Evolutionary conservation across 2,113 vertebrate genomes (phyloP), one percentile per base, ranked within the genome.

Genomic region (Piaya cayana): DNA sequence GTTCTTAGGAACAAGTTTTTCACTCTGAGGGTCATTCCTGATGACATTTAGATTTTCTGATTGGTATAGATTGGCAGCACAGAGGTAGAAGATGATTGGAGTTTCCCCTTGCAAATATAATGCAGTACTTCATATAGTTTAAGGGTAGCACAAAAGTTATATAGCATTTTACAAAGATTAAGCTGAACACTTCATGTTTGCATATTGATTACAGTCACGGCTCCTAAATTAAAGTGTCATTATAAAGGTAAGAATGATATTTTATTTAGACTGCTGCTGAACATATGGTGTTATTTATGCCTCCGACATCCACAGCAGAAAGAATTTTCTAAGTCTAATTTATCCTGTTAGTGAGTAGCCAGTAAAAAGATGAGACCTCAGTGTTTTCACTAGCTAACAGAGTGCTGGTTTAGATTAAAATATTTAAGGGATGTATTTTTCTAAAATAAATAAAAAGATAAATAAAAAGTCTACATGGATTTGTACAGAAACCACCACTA

Each of bases 1-100:
- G 97, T 96, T 98, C 94, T 94, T 95, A 97, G 82, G 95, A 97
- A 94, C 84, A 96, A 96, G 94, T 96, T 96, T 97, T 97, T 98
- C 91, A 90, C 84, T 95, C 90, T 70, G 56, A 94, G 87, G 96
- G 96, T 97, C 96, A 91, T 90, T 97, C 80, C 74, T 96, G 90
- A 92, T 78, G 96, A 95, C 95, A 97, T 95, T 97, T 85, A 94
- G 87, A 84, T 96, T 97, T 96, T 97, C 94, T 96, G 94, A 95
- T 95, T 90, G 97, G 92, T 95, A 71, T 85, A 69, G 81, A 59
- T 56, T 21, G 0, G 34, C 68, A 90, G 47, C 37, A 68, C 50
- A 71, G 72, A 78, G 15, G 37, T 47, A 36, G 52, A 75, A 68
- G 80, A 34, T 47, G 42, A 70, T 22, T 12, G 21, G 14, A 10